Percentiles rank a stretch among this genome's conserved stretches.
Evolutionary conservation across 2,888 invertebrate genomes (phyloP).

Genomic region (Bellardia bayeri): DNA sequence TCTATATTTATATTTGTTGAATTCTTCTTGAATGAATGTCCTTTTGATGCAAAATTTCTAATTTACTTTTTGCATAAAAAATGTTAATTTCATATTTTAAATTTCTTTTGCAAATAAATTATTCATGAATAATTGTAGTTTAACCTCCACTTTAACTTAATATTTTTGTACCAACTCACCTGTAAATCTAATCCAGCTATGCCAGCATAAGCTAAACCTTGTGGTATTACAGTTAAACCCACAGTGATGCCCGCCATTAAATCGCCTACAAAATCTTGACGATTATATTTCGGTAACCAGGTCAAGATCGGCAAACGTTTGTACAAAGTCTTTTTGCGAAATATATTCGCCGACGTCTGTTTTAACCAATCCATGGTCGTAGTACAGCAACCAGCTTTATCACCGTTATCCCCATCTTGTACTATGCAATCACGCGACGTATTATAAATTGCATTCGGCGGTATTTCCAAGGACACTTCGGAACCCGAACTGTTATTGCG

Average conservation of each 20-base stretch:
- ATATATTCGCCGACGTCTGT: constrained; percentile 85
- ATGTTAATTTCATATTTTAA: no score
- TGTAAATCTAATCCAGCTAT: constrained; percentile 91
- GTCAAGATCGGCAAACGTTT: constrained; percentile 90
- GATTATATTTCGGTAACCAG: constrained; percentile 92
- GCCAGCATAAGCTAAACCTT: constrained; percentile 92
- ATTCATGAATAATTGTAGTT: no score
- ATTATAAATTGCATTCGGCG: constrained; percentile 81
- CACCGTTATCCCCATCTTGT: constrained; percentile 83
- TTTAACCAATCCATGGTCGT: constrained; percentile 77
- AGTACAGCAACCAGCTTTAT: constrained; percentile 76
- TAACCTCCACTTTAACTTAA: background rate
- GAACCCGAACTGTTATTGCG: constrained; percentile 76
- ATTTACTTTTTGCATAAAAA: no score
- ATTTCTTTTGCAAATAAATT: no score
- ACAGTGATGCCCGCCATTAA: constrained; percentile 96
- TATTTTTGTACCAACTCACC: constrained; percentile 80
- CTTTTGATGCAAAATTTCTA: no score
- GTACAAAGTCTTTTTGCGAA: constrained; percentile 89
- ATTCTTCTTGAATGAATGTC: no score
- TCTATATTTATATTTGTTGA: no score
- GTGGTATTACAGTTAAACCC: constrained; percentile 88
- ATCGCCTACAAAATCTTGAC: constrained; percentile 91
- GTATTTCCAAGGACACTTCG: constrained; percentile 82
- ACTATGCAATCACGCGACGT: constrained; percentile 84